Evolutionary conservation across 2,113 vertebrate species (phyloP), one percentile per base, ranked within the genome.

Genomic region (Prunella fulvescens): DNA sequence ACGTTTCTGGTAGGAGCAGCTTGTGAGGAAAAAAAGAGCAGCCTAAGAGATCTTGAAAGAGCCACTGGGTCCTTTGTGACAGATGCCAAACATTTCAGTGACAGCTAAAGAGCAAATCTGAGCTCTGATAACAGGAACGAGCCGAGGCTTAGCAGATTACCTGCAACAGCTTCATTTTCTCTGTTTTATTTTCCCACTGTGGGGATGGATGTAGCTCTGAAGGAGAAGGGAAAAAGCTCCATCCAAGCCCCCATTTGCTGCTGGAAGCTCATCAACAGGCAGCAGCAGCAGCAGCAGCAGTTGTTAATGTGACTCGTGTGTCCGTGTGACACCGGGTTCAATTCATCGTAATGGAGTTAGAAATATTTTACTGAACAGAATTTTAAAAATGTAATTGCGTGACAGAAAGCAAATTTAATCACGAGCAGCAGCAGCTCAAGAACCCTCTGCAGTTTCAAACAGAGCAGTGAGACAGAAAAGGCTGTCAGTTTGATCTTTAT

Each of bases 361-460:
- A 91, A 91, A 90, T 86, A 77, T 92, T 94, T 93, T 54, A 80
- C 85, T 14, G 76, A 85, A 31, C 58, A 60, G 85, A 81, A 82
- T 83, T 82, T 94, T 2, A 8, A 83, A 92, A 93, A 47, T 58
- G 60, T 44, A 80, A 48, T 44, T 77, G 67, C 44, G 6, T 56
- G 90, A 76, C 67, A 86, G 78, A 77, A 94, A 90, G 86, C 62
- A 94, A 95, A 93, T 86, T n/a, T 81, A 92, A 94, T 73, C 8
- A 4, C 4, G 9, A 85, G 78, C 17, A 70, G 54, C 26, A 70
- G 66, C 24, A 45, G 79, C 66, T 85, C 33, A 25, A 77, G 78
- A 80, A 53, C 39, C 11, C 64, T 91, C 40, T 58, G 24, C 67
- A 19, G 86, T 22, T 67, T 73, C 62, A 45, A 72, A 13, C 23